Percentiles rank a stretch among this genome's conserved stretches.
Conservation (phyloP, 1,140 invertebrate species). For the Dinothrombium tinctorium region DNA sequence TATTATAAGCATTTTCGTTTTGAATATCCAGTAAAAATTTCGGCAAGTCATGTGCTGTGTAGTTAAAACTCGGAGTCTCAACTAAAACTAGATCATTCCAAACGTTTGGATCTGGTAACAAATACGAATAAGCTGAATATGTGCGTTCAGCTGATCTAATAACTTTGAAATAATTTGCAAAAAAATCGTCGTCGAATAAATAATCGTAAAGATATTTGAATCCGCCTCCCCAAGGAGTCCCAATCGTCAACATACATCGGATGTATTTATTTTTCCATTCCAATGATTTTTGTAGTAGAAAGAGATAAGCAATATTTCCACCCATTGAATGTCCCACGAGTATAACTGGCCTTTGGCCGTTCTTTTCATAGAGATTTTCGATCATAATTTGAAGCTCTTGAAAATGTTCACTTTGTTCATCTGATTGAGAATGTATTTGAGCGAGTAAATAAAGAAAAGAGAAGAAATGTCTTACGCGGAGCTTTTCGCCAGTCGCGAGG, state of each 20-base stretch:
- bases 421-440: too few species aligned
- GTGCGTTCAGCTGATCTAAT: conserved; percentile 2
- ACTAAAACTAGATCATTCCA: background rate
- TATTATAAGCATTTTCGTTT: background rate
- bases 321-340: conserved; percentile 87
- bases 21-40: conserved; percentile 1
- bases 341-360: conserved; percentile 50
- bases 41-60: background rate
- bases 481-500: conserved; percentile 3
- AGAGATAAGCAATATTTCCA: conserved; percentile 55
- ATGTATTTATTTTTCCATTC: conserved; percentile 83
- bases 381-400: conserved; percentile 43
- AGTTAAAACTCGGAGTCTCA: background rate
- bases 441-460: background rate
- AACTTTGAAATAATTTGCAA: background rate
- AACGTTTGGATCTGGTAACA: background rate
- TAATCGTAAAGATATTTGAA: conserved; percentile 75
- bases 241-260: conserved; percentile 47
- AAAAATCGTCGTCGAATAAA: background rate
- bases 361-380: conserved; percentile 54
- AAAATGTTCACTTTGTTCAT: conserved; percentile 1
- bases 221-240: conserved; percentile 82
- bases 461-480: background rate
- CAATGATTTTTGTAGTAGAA: conserved; percentile 49
- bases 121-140: background rate